These are phyloP conservation scores for Diplolepis rosae DNA, from an alignment of 2,888 invertebrate species.

Conservation along the genomic window DNA sequence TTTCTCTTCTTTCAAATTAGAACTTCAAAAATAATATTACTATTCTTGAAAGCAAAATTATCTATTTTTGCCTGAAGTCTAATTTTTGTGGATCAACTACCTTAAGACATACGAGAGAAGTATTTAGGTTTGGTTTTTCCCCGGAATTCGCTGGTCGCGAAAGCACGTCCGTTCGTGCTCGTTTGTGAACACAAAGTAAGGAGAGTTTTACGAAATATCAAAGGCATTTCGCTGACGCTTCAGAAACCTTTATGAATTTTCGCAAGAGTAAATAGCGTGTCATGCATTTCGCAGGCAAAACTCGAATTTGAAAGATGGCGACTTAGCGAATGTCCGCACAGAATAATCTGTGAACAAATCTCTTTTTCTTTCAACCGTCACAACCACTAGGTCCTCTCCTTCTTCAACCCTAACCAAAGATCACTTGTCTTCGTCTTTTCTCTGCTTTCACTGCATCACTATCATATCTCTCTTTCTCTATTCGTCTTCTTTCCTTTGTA, in stretches of 20 bases:
- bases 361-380: constrained; percentile 27
- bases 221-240: constrained; percentile 33
- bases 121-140: constrained; percentile 26
- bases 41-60: too few relatives aligned
- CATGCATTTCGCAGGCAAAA: constrained; percentile 55
- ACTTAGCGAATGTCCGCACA: constrained; percentile 21
- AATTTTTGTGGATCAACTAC: too few relatives aligned
- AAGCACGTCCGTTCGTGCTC: constrained; percentile 30
- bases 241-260: constrained; percentile 42
- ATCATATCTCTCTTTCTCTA: constrained; percentile 20
- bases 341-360: constrained; percentile 36
- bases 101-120: not conserved
- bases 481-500: constrained; percentile 35
- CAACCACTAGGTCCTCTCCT: constrained; percentile 17
- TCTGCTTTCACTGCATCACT: constrained; percentile 25
- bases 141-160: constrained; percentile 17
- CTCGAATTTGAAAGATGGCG: constrained; percentile 56
- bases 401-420: constrained; percentile 10
- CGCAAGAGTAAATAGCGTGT: constrained; percentile 51
- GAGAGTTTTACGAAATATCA: constrained; percentile 23
- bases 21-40: too few relatives aligned
- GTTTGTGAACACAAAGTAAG: constrained; percentile 19
- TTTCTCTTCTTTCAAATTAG: too few relatives aligned
- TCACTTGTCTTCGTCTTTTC: constrained; percentile 38
- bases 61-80: too few relatives aligned